phyloP scores from a whole-genome alignment of 2,888 invertebrate species.

The Xestia rhomboidea region DNA sequence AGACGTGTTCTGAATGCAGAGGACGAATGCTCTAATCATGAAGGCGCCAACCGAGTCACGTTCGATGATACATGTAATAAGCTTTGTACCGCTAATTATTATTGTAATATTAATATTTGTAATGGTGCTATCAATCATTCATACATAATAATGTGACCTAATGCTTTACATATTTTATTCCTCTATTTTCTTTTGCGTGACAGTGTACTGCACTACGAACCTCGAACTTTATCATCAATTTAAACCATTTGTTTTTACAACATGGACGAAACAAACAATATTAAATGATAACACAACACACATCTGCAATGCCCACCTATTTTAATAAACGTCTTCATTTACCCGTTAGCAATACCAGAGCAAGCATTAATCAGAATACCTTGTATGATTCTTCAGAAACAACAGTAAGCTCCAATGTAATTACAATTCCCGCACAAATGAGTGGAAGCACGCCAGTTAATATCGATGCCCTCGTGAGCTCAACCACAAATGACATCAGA shows the following conservation, averaged over 20 bases:
- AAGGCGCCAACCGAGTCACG: slow-evolving; percentile 77
- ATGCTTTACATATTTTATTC: not conserved
- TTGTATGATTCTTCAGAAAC: slow-evolving; percentile 13
- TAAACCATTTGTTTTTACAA: not conserved
- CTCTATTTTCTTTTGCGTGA: not conserved
- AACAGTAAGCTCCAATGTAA: slow-evolving; percentile 10
- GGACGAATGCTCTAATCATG: slow-evolving; percentile 60
- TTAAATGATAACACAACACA: not conserved
- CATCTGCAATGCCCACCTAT: not conserved
- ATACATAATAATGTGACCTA: slow-evolving; percentile 5
- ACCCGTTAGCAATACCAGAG: slow-evolving; percentile 12
- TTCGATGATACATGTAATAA: slow-evolving; percentile 72
- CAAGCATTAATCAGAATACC: slow-evolving; percentile 32
- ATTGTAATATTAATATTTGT: slow-evolving; percentile 55
- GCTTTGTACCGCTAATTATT: slow-evolving; percentile 60
- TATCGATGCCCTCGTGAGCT: slow-evolving; percentile 42
- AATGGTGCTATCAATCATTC: slow-evolving; percentile 38
- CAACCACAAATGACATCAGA: slow-evolving; percentile 67
- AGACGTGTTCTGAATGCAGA: slow-evolving; percentile 80
- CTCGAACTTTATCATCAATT: not conserved
- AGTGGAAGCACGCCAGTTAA: slow-evolving; percentile 47
- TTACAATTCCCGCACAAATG: slow-evolving; percentile 39
- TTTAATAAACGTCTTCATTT: slow-evolving; percentile 6
- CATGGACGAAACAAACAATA: not conserved
- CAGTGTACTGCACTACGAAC: not conserved